These are phyloP conservation scores for Chaenocephalus aceratus DNA, from an alignment of 2,113 vertebrate genomes.

Conservation along the genomic window DNA sequence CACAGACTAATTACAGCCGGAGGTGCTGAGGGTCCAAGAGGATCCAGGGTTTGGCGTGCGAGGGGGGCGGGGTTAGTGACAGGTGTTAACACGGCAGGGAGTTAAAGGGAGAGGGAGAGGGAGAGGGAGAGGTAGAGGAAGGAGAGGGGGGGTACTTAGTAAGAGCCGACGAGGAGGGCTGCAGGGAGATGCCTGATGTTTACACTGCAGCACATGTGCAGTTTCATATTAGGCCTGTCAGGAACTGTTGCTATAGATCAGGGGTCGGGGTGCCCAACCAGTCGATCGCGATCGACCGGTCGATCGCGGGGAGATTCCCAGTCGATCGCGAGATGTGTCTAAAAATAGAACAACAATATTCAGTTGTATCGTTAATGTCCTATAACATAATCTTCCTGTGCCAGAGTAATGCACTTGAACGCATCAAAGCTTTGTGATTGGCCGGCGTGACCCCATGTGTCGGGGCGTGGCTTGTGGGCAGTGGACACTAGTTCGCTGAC, in stretches of 20 bases:
- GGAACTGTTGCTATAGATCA: constrained; percentile 32
- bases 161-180: constrained; percentile 67
- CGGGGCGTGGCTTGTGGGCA: too few relatives aligned
- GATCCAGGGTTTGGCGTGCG: constrained; percentile 31
- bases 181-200: constrained; percentile 47
- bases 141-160: constrained; percentile 41
- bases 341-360: too few relatives aligned
- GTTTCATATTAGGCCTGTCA: constrained; percentile 44
- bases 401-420: too few relatives aligned
- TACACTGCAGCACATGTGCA: constrained; percentile 24
- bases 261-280: too few relatives aligned
- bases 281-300: too few relatives aligned
- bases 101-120: constrained; percentile 49
- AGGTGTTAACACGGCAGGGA: constrained; percentile 53
- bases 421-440: too few relatives aligned
- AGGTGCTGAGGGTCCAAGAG: constrained; percentile 18
- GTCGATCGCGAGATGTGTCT: too few relatives aligned
- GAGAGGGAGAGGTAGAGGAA: constrained; percentile 39
- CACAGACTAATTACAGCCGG: constrained; percentile 14
- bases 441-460: too few relatives aligned
- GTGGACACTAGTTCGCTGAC: too few relatives aligned
- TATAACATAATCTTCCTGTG: too few relatives aligned
- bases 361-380: too few relatives aligned
- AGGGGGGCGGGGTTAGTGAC: constrained; percentile 55
- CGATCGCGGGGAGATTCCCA: too few relatives aligned